These are phyloP conservation scores for Formica exsecta DNA, from an alignment of 1,140 invertebrate species.

Conservation along the genomic window DNA sequence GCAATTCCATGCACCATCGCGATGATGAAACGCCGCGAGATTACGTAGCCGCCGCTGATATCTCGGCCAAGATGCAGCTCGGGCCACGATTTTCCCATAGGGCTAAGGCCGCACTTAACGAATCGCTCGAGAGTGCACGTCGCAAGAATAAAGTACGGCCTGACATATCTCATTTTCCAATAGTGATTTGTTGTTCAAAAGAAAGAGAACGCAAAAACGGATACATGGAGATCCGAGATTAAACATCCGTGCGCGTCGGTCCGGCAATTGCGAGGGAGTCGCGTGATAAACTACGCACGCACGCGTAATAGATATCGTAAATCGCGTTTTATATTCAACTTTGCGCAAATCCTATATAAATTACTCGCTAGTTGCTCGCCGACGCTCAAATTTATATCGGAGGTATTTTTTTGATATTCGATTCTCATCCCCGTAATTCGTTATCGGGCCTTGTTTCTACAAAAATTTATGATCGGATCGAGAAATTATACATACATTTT, in stretches of 20 bases:
- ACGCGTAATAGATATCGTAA: constrained; percentile 51
- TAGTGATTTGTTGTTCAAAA: constrained; percentile 3
- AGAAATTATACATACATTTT: not conserved
- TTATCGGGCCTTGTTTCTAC: not conserved
- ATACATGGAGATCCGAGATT: constrained; percentile 43
- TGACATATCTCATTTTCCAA: constrained; percentile 41
- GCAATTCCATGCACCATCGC: constrained; percentile 57
- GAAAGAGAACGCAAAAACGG: not conserved
- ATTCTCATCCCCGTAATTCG: constrained; percentile 11
- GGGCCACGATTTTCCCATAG: constrained; percentile 75
- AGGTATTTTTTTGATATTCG: constrained; percentile 20
- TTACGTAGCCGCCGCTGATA: constrained; percentile 76
- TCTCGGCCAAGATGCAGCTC: constrained; percentile 57
- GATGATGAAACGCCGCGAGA: constrained; percentile 76
- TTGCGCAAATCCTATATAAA: constrained; percentile 60
- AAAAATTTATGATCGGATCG: not conserved
- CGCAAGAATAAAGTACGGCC: not conserved
- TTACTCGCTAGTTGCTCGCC: constrained; percentile 35
- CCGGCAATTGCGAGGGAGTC: constrained; percentile 20
- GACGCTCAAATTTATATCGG: constrained; percentile 48
- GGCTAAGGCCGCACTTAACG: constrained; percentile 1
- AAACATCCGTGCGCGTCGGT: constrained; percentile 25
- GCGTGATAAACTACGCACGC: constrained; percentile 23
- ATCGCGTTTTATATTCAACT: constrained; percentile 51
- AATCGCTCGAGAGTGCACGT: not conserved